phyloP scores from a whole-genome alignment of 37 sponge, comb jelly and placozoan species.

The Spongia lamella region DNA sequence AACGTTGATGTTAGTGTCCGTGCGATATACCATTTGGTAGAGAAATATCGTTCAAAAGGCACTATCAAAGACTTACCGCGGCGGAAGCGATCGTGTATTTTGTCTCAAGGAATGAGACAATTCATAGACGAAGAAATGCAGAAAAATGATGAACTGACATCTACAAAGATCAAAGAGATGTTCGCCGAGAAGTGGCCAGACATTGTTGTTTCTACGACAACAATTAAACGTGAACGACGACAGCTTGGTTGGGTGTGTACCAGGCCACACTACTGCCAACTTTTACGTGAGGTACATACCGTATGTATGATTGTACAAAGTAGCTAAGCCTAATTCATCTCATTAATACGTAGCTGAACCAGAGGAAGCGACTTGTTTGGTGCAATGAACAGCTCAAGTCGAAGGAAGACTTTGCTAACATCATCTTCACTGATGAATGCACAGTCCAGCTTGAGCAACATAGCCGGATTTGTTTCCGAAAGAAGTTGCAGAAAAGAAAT shows the following conservation, averaged over 20 bases:
- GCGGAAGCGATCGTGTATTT: neutral
- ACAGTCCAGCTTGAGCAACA: constrained; percentile 34
- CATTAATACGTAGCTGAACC: too few relatives aligned
- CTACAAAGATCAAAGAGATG: constrained; percentile 8
- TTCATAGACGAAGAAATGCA: constrained; percentile 19
- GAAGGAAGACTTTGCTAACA: constrained; percentile 27
- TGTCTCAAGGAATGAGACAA: neutral
- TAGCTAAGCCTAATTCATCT: too few relatives aligned
- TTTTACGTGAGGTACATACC: constrained; percentile 22
- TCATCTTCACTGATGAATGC: constrained; percentile 33
- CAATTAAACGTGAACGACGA: constrained; percentile 7
- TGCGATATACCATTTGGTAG: neutral
- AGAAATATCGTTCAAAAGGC: neutral
- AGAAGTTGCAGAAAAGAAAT: constrained; percentile 14
- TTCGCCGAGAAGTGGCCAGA: constrained; percentile 19
- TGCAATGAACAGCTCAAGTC: constrained; percentile 8
- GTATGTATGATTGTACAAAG: too few relatives aligned
- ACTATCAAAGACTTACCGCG: neutral
- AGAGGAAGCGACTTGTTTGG: constrained; percentile 27
- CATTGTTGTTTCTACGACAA: constrained; percentile 17
- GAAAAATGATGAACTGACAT: constrained; percentile 29
- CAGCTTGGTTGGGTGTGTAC: too few relatives aligned
- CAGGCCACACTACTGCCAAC: constrained; percentile 35
- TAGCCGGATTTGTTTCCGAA: too few relatives aligned
- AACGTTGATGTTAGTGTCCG: neutral